phyloP scores from a whole-genome alignment of 2,113 vertebrate species.

The Rattus norvegicus region DNA sequence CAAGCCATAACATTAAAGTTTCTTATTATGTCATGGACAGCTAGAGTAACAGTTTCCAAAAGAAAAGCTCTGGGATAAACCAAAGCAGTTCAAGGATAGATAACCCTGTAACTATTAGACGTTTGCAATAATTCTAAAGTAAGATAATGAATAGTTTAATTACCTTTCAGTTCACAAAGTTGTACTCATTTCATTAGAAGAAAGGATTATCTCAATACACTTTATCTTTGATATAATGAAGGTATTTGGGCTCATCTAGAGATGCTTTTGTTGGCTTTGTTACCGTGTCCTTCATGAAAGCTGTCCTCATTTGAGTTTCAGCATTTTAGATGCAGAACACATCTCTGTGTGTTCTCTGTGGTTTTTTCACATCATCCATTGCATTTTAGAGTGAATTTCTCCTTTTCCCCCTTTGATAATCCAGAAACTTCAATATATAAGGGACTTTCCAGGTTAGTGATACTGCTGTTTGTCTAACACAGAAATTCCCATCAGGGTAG shows the following conservation, averaged over 20 bases:
- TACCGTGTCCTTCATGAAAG: background rate
- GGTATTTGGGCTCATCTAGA: slow-evolving; percentile 57
- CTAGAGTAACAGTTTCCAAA: background rate
- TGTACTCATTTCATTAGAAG: slow-evolving; percentile 76
- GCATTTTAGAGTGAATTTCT: background rate
- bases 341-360: slow-evolving; percentile 29
- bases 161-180: slow-evolving; percentile 49
- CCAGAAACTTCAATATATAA: background rate
- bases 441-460: background rate
- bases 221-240: slow-evolving; percentile 76
- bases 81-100: background rate
- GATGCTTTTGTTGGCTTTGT: slow-evolving; percentile 58
- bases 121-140: background rate
- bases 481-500: background rate
- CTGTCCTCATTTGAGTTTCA: slow-evolving; percentile 72
- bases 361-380: slow-evolving; percentile 2
- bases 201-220: slow-evolving; percentile 65
- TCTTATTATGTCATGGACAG: background rate
- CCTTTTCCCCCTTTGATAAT: background rate
- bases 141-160: background rate
- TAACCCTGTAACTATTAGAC: background rate
- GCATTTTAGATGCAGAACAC: slow-evolving; percentile 20
- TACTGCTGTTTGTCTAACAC: background rate
- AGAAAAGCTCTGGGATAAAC: background rate
- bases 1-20: background rate